phyloP scores from a whole-genome alignment of 2,888 invertebrate species.

The Bombylius major region DNA sequence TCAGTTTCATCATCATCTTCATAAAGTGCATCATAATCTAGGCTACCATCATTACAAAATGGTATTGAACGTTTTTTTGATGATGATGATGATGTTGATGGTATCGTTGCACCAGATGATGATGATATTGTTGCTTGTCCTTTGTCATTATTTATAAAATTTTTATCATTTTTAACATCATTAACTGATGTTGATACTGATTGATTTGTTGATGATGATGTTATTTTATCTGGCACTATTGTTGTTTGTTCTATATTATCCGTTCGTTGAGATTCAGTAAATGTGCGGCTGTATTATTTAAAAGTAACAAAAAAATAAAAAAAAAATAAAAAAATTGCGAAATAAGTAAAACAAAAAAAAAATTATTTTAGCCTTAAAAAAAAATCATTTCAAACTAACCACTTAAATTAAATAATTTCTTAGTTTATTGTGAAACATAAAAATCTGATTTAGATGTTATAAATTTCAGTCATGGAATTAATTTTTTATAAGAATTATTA shows the following conservation, averaged over 20 bases:
- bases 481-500: no score
- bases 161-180: slow-evolving; percentile 1
- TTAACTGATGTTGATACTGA: not conserved
- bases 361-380: no score
- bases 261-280: not conserved
- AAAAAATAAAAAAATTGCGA: no score
- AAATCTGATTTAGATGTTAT: no score
- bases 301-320: not conserved
- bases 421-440: no score
- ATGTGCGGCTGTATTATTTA: not conserved
- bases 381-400: no score
- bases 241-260: not conserved
- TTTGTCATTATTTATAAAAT: slow-evolving; percentile 18
- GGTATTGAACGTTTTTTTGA: slow-evolving; percentile 21
- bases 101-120: slow-evolving; percentile 2
- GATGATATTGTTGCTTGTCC: not conserved
- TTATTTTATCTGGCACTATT: not conserved
- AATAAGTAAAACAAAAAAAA: no score
- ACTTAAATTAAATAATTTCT: no score
- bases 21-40: slow-evolving; percentile 80
- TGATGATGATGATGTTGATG: not conserved
- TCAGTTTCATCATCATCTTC: slow-evolving; percentile 82
- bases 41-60: slow-evolving; percentile 52
- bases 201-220: not conserved
- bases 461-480: no score